phyloP scores from a whole-genome alignment of 2,888 invertebrate genomes.

The Ormyrus rosae region DNA sequence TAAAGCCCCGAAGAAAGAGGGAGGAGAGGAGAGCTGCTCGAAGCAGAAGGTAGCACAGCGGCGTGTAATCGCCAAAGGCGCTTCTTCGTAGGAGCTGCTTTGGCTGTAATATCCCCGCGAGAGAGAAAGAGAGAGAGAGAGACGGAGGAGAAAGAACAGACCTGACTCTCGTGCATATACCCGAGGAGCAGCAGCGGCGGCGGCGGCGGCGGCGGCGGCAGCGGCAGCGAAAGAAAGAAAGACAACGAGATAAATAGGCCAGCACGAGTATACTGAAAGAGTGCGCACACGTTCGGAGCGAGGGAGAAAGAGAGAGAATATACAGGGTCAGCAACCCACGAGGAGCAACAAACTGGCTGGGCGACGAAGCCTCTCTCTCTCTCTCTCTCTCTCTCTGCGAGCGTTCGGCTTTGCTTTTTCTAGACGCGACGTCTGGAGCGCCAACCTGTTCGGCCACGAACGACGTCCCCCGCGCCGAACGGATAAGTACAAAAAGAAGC shows the following conservation, averaged over 20 bases:
- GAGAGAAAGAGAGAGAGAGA: neutral
- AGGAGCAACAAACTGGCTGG: constrained; percentile 57
- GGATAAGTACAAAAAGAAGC: neutral
- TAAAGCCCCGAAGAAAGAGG: neutral
- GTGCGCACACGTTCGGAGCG: neutral
- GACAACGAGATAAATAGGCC: constrained; percentile 45
- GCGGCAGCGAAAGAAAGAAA: constrained; percentile 11
- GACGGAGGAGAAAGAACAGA: constrained; percentile 1
- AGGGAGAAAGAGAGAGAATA: constrained; percentile 8
- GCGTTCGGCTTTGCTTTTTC: constrained; percentile 37
- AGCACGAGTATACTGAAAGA: neutral
- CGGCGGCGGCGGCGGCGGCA: neutral
- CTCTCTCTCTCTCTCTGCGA: constrained; percentile 20
- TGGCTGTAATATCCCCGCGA: constrained; percentile 7
- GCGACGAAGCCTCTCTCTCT: constrained; percentile 41
- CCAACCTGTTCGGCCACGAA: constrained; percentile 46
- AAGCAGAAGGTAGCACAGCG: neutral
- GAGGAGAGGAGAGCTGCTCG: neutral
- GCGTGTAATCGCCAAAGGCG: too few relatives aligned
- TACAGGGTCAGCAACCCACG: constrained; percentile 57
- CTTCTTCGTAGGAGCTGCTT: too few relatives aligned
- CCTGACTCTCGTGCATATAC: neutral
- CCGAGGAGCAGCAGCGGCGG: too few relatives aligned
- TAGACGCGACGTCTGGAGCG: constrained; percentile 52
- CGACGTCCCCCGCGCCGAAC: constrained; percentile 17